phyloP scores from a whole-genome alignment of 2,797 vertebrate genomes.

The Channallabes apus region DNA sequence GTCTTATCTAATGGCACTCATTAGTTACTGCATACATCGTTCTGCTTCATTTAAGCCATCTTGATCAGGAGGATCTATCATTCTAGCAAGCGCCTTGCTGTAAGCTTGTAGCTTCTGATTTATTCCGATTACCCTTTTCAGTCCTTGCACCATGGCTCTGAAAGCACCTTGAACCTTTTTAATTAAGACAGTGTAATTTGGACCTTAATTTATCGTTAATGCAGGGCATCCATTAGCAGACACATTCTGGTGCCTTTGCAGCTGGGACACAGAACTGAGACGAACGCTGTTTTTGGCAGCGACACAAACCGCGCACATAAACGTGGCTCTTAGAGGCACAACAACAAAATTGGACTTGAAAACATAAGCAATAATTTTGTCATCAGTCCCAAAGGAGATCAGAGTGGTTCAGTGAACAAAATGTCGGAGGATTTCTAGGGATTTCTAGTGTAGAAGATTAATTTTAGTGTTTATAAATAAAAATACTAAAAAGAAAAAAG shows the following conservation, averaged over 20 bases:
- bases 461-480: not conserved
- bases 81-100: constrained; percentile 40
- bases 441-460: not conserved
- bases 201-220: constrained; percentile 71
- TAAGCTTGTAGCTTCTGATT: constrained; percentile 62
- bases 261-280: not conserved
- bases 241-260: constrained; percentile 32
- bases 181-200: constrained; percentile 76
- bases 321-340: constrained; percentile 54
- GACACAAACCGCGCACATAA: constrained; percentile 59
- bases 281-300: constrained; percentile 9
- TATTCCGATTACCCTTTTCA: constrained; percentile 57
- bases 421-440: not conserved
- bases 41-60: constrained; percentile 76
- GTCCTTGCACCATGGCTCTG: constrained; percentile 63
- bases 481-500: not conserved
- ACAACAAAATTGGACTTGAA: constrained; percentile 10
- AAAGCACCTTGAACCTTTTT: constrained; percentile 71
- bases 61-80: constrained; percentile 74
- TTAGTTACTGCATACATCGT: constrained; percentile 73
- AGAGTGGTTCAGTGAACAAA: not conserved
- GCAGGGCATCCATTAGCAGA: constrained; percentile 58
- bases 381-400: not conserved
- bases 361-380: constrained; percentile 1
- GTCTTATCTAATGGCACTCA: constrained; percentile 70